Conservation (phyloP, 2,113 vertebrate genomes). For the Sturnira hondurensis region DNA sequence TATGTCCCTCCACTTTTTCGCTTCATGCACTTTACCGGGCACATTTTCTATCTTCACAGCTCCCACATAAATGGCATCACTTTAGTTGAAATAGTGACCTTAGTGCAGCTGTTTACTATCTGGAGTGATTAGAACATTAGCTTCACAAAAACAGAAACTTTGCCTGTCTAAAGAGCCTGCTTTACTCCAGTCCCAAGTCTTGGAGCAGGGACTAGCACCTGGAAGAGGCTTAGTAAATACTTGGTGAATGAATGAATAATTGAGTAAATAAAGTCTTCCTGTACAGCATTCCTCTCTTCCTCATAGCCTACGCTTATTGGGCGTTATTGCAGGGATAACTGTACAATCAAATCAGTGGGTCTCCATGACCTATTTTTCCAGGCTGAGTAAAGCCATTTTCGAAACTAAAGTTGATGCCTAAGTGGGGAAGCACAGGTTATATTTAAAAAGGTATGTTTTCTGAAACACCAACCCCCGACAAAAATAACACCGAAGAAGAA, state of each 20-base stretch:
- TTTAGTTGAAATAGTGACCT: neutral
- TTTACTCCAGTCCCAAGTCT: neutral
- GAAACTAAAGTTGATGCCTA: neutral
- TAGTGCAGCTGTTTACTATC: neutral
- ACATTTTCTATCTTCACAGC: neutral
- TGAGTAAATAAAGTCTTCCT: neutral
- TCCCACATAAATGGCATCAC: neutral
- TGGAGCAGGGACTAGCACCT: neutral
- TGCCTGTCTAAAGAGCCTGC: neutral
- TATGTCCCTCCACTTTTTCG: neutral
- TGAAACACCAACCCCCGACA: neutral
- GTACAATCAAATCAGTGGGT: neutral
- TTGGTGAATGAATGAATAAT: neutral
- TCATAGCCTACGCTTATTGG: neutral
- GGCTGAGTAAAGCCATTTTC: neutral
- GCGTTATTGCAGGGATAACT: neutral
- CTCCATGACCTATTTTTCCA: neutral
- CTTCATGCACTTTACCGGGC: neutral
- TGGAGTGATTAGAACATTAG: neutral
- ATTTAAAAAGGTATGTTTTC: neutral
- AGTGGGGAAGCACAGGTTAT: neutral
- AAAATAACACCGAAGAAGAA: neutral
- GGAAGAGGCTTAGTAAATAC: neutral
- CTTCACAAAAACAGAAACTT: neutral
- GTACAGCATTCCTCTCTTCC: neutral